Percentiles rank a stretch among this genome's conserved stretches.
Evolutionary conservation across 2,113 vertebrate genomes (phyloP).

Genomic region (Crotalus tigris): DNA sequence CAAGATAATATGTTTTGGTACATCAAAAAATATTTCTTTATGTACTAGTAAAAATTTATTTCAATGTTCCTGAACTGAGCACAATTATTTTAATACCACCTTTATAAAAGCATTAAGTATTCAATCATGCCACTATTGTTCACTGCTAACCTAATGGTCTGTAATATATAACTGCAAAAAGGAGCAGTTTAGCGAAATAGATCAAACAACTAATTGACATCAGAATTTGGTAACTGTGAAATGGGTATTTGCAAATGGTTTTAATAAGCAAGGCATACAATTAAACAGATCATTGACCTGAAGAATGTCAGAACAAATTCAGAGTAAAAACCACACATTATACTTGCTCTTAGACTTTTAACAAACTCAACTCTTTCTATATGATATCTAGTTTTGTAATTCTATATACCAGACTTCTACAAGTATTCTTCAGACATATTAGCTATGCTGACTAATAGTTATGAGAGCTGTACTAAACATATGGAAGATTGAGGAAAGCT

Average conservation of each 20-base stretch:
- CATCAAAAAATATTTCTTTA: not conserved
- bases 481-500: not conserved
- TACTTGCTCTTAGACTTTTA: constrained; percentile 17
- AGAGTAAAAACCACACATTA: constrained; percentile 8
- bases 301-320: not conserved
- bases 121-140: not conserved
- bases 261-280: not conserved
- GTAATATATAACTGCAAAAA: not conserved
- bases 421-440: not conserved
- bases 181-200: not conserved
- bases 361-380: not conserved
- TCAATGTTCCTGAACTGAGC: not conserved
- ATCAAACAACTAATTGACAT: not conserved
- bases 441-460: not conserved
- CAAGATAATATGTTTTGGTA: not conserved
- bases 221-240: not conserved
- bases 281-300: not conserved
- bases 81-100: not conserved
- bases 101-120: not conserved
- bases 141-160: not conserved
- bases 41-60: not conserved
- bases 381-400: not conserved
- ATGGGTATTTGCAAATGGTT: not conserved
- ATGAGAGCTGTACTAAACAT: not conserved
- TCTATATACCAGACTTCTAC: not conserved